A percentile compares a stretch with the other conserved stretches of the same genome.
These are phyloP conservation scores for Antigone vipio DNA, from an alignment of 2,113 vertebrate genomes.

Conservation along the genomic window DNA sequence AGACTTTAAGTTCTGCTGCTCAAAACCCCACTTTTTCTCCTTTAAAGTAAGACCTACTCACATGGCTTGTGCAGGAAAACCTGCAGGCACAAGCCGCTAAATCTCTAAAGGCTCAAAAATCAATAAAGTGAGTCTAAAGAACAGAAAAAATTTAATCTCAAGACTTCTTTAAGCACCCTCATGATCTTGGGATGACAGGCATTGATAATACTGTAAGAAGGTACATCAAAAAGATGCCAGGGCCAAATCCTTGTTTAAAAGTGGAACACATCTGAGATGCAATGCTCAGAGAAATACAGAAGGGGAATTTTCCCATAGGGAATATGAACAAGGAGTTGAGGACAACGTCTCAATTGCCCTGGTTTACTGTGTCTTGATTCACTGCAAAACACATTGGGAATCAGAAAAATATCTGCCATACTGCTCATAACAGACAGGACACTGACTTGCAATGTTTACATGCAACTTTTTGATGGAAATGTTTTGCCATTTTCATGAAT, in stretches of 20 bases:
- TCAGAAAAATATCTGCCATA: background rate
- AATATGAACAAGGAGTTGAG: background rate
- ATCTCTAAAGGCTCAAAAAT: conserved; percentile 14
- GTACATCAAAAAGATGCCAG: background rate
- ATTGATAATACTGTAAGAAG: background rate
- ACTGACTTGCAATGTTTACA: background rate
- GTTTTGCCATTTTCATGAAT: background rate
- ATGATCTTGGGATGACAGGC: background rate
- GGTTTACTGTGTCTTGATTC: background rate
- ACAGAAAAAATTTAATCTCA: background rate
- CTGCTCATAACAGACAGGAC: background rate
- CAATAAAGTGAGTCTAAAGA: conserved; percentile 5
- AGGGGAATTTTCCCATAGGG: background rate
- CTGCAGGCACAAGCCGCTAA: background rate
- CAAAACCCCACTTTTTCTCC: accelerated
- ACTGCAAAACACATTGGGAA: background rate
- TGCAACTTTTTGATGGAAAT: background rate
- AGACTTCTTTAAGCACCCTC: background rate
- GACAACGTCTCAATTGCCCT: background rate
- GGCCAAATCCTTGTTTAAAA: background rate
- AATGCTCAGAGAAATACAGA: background rate
- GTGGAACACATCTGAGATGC: background rate
- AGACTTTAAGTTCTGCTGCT: background rate
- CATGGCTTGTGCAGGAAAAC: background rate
- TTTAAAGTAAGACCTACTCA: background rate